These are phyloP conservation scores for Pachypanchax playfairii DNA, from an alignment of 2,113 vertebrate species.

Conservation along the genomic window DNA sequence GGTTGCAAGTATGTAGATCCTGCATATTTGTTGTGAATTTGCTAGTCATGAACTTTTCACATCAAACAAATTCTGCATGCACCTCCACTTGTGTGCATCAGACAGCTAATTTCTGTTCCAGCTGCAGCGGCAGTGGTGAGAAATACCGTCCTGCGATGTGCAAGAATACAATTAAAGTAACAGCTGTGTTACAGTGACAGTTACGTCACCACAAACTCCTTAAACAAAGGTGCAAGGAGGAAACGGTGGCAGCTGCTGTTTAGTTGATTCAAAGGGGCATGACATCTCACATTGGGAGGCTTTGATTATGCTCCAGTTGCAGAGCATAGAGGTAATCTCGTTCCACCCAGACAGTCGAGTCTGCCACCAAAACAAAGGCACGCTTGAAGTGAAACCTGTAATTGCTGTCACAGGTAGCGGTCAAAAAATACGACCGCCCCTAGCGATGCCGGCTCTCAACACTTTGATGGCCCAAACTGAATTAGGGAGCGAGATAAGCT, in stretches of 20 bases:
- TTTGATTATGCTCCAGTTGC: constrained; percentile 70
- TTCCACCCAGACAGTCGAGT: constrained; percentile 63
- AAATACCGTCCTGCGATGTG: constrained; percentile 18
- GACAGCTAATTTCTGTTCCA: constrained; percentile 3
- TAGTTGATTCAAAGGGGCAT: constrained; percentile 51
- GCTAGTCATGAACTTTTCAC: constrained; percentile 39
- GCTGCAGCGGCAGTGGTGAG: background rate
- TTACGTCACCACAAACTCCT: constrained; percentile 21
- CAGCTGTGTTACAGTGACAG: constrained; percentile 30
- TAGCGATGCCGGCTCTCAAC: constrained; percentile 39
- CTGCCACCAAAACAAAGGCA: constrained; percentile 70
- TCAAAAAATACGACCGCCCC: constrained; percentile 70
- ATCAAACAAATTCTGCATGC: constrained; percentile 3
- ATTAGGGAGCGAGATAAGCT: constrained; percentile 74
- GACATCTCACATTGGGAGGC: constrained; percentile 47
- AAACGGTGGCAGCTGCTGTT: constrained; percentile 30
- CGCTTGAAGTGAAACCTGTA: constrained; percentile 69
- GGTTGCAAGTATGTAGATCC: constrained; percentile 35
- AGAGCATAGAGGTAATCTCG: constrained; percentile 65
- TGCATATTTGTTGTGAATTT: constrained; percentile 31
- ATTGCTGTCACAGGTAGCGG: constrained; percentile 77
- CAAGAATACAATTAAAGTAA: constrained; percentile 32
- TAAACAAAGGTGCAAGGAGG: constrained; percentile 23
- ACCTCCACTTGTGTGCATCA: background rate
- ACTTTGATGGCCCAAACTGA: constrained; percentile 71